Evolutionary conservation across 2,113 vertebrate genomes (phyloP).

Genomic region (Chitala chitala): DNA sequence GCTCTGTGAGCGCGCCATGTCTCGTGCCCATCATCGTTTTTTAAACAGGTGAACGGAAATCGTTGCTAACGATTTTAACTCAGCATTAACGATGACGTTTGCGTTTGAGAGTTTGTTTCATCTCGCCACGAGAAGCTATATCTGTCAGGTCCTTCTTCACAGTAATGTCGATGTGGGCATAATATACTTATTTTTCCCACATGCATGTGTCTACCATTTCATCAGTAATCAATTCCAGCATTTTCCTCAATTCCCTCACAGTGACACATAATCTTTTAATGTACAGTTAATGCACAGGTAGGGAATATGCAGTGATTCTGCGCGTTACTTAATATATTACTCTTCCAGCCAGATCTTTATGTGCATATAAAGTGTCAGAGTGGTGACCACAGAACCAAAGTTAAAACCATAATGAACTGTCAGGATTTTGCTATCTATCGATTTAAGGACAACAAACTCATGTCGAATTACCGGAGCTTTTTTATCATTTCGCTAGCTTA

Average conservation of each 20-base stretch:
- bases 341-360: background rate
- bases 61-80: background rate
- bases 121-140: background rate
- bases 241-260: no score
- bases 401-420: background rate
- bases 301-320: background rate
- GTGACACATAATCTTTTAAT: background rate
- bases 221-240: no score
- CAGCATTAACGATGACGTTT: background rate
- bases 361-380: background rate
- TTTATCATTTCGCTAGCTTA: no score
- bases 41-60: constrained; percentile 3
- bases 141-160: background rate
- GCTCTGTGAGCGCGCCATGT: constrained; percentile 27
- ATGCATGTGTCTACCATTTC: background rate
- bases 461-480: background rate
- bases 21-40: constrained; percentile 35
- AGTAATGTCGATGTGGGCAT: no score
- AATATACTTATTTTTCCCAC: no score
- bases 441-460: background rate
- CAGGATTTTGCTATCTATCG: background rate
- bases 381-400: no score
- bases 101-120: background rate
- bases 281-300: background rate
- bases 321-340: background rate